Conservation (phyloP, 2,888 invertebrate species). For the Heliconius sara region DNA sequence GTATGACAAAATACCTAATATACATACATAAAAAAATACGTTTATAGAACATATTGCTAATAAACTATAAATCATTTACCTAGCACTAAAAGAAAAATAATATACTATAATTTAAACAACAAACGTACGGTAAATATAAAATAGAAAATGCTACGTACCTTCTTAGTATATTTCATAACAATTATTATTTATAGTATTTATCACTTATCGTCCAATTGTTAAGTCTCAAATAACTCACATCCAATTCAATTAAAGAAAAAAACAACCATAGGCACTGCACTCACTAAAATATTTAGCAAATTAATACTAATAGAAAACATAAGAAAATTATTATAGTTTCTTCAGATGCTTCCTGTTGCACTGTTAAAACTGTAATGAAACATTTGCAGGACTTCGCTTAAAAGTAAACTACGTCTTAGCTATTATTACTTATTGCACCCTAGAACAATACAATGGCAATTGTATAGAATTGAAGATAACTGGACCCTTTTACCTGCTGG, state of each 20-base stretch:
- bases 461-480: conserved; percentile 14
- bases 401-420: too few species aligned
- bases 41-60: too few species aligned
- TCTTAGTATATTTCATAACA: not conserved
- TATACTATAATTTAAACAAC: not conserved
- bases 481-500: not conserved
- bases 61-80: too few species aligned
- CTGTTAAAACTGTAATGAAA: conserved; percentile 9
- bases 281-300: not conserved
- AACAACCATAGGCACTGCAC: not conserved
- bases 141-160: not conserved
- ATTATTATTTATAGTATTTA: not conserved
- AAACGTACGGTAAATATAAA: not conserved
- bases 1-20: too few species aligned
- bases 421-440: not conserved
- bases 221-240: not conserved
- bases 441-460: conserved; percentile 23
- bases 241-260: not conserved
- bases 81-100: too few species aligned
- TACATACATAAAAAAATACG: too few species aligned
- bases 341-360: not conserved
- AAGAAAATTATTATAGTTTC: not conserved
- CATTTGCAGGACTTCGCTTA: not conserved
- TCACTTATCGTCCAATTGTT: not conserved
- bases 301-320: not conserved